Base-by-base conservation (phyloP, 37 sponge, comb jelly and placozoan genomes). In the Bolinopsis microptera region DNA sequence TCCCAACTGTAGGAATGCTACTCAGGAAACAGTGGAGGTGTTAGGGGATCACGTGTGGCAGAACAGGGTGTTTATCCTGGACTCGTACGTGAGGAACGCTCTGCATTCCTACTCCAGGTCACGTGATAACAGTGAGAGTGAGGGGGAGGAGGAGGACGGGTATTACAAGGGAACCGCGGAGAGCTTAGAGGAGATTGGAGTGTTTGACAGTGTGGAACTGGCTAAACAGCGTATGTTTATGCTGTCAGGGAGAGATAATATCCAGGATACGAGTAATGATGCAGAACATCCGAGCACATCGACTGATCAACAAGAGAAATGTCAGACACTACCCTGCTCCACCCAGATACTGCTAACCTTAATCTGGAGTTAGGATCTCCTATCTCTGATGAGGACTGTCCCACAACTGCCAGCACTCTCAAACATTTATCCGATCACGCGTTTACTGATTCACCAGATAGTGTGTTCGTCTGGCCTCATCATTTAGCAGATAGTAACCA, bases 31-130 rank as follows among this genome's bases (percentile, higher is more conserved):
- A 31, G 80, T 77, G 34, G 80, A 77, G 3, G 80, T 35, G 35
- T 36, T 77, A 8, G 80, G 80, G 3, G 80, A 77, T 13, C 80
- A 77, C 18, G 80, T 32, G 80, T 77, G 80, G 80, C 36, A 35
- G 80, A 77, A 77, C 80, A 31, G 80, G 34, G 80, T 32, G 80
- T 77, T 77, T 18, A 77, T 77, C 32, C 80, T 77, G 36, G 80
- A 77, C 33, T 9, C 74, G 74, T 27, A 28, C 21, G 13, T 27
- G 36, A 16, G 37, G 21, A 77, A 77, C 32, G 21, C 21, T 1
- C 33, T 34, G 1, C 80, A 77, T 18, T 30, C 30, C 5, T 24
- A n/a, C 74, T 30, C 74, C 5, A 27, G 21, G 21, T 32, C 33
- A 16, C 27, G 32, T 32, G 37, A 16, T 77, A 28, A 28, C 31